Percentiles rank a stretch among this genome's conserved stretches.
phyloP scores from a whole-genome alignment of 2,888 invertebrate genomes.

The Synergus gifuensis region DNA sequence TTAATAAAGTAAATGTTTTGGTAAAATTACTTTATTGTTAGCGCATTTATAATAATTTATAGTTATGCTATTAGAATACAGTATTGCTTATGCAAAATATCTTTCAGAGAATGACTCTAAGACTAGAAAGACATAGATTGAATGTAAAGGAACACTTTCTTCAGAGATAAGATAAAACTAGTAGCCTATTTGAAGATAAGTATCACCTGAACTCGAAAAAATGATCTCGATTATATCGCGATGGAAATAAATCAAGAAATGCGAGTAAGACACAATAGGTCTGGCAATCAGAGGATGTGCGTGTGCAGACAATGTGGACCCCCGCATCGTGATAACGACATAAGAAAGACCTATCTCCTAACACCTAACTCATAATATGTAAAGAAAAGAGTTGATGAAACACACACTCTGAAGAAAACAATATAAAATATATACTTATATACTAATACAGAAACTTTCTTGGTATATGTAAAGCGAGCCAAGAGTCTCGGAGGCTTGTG shows the following conservation, averaged over 20 bases:
- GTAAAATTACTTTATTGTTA: too few species aligned
- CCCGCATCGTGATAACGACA: conserved; percentile 9
- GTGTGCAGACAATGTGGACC: conserved; percentile 18
- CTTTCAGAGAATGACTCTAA: background rate
- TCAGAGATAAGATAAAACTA: background rate
- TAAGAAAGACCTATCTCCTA: conserved; percentile 19
- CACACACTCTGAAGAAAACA: conserved; percentile 1
- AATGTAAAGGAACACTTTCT: background rate
- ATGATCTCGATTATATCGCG: background rate
- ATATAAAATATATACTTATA: background rate
- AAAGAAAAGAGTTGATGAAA: conserved; percentile 6
- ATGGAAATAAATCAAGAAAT: conserved; percentile 5
- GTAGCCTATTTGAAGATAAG: conserved; percentile 12
- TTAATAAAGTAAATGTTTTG: too few species aligned
- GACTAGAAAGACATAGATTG: background rate
- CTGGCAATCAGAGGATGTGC: conserved; percentile 21
- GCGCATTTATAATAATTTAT: too few species aligned
- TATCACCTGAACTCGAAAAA: conserved; percentile 9
- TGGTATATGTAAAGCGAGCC: background rate
- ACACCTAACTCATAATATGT: background rate
- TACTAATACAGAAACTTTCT: background rate
- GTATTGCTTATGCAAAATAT: background rate
- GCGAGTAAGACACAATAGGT: background rate
- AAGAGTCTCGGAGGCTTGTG: conserved; percentile 23
- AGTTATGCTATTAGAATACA: too few species aligned